Evolutionary conservation across 2,888 invertebrate species (phyloP).

Genomic region (Polietes domitor): DNA sequence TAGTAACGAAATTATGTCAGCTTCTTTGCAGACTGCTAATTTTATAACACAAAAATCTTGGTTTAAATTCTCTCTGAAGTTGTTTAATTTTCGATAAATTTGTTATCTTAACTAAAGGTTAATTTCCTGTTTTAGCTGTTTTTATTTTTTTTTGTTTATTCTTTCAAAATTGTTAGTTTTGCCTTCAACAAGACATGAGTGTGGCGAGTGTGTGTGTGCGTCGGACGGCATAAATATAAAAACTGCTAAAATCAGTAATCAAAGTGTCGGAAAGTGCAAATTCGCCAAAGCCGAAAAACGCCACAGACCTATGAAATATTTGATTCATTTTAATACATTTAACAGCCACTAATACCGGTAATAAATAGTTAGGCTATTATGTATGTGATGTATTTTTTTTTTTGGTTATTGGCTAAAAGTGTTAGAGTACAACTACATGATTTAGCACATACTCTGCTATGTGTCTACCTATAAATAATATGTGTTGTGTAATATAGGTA

Average conservation of each 20-base stretch:
- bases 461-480: too few relatives aligned
- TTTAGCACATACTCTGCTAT: background rate
- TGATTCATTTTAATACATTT: background rate
- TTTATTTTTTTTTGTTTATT: too few relatives aligned
- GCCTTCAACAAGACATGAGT: constrained; percentile 20
- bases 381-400: background rate
- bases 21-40: background rate
- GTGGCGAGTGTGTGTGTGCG: too few relatives aligned
- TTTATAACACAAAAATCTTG: background rate
- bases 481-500: too few relatives aligned
- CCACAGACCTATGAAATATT: background rate
- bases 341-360: background rate
- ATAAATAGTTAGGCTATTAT: background rate
- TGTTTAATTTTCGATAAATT: too few relatives aligned
- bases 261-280: constrained; percentile 35
- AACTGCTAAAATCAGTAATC: background rate
- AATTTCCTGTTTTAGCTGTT: constrained; percentile 34
- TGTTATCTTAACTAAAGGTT: background rate
- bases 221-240: background rate
- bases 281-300: background rate
- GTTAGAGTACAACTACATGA: background rate
- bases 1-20: background rate
- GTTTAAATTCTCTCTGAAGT: background rate
- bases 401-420: background rate
- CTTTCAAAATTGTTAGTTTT: background rate